phyloP scores from a whole-genome alignment of 2,113 vertebrate species.

The Promerops cafer region DNA sequence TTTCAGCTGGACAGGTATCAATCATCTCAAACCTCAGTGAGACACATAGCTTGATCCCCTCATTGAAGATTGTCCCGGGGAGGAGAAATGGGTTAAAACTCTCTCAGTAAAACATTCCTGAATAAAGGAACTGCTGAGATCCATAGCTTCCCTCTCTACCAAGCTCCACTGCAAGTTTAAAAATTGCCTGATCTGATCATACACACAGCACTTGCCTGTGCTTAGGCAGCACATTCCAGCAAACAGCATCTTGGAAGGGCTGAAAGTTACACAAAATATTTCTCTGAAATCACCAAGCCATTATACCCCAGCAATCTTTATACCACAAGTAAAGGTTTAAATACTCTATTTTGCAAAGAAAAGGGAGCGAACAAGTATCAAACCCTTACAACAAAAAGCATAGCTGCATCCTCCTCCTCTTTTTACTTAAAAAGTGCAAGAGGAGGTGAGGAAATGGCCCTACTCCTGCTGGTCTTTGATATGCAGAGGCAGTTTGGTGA shows the following conservation, averaged over 20 bases:
- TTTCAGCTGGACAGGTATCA: not conserved
- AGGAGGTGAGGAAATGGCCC: not conserved
- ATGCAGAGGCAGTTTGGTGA: not conserved
- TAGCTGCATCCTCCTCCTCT: fast-evolving
- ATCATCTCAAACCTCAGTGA: not conserved
- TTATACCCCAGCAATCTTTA: not conserved
- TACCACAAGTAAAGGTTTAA: not conserved
- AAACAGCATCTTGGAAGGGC: not conserved
- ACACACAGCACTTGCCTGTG: not conserved
- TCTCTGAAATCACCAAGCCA: not conserved
- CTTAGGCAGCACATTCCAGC: not conserved
- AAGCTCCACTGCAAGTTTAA: not conserved
- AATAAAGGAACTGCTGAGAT: not conserved
- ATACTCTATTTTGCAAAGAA: not conserved
- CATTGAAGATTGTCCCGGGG: fast-evolving
- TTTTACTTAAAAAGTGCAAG: not conserved
- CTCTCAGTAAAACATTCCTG: not conserved
- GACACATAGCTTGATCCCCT: not conserved
- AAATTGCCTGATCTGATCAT: not conserved
- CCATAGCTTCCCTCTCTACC: not conserved
- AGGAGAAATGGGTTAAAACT: not conserved
- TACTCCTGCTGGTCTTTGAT: not conserved
- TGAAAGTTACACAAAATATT: not conserved
- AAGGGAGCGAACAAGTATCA: not conserved
- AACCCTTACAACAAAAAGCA: not conserved